These are phyloP conservation scores for Anodontia alba DNA, from an alignment of 2,888 invertebrate species.

Conservation along the genomic window DNA sequence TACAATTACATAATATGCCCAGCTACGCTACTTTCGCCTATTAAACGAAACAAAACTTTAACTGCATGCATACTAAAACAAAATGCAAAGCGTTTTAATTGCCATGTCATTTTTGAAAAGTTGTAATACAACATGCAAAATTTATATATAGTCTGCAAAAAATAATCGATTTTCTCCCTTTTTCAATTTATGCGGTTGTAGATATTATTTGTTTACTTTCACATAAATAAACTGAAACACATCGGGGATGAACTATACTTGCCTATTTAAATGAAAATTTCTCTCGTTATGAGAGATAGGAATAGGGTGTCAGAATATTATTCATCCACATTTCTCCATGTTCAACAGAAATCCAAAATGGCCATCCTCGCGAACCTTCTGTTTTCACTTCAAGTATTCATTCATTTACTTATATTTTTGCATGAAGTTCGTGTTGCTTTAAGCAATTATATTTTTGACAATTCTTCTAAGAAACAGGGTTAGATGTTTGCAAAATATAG, in stretches of 20 bases:
- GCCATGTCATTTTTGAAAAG: too few relatives aligned
- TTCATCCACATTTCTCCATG: conserved; percentile 13
- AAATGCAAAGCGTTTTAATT: background rate
- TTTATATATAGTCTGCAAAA: too few relatives aligned
- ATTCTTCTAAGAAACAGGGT: background rate
- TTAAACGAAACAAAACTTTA: background rate
- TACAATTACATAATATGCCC: too few relatives aligned
- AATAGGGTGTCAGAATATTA: background rate
- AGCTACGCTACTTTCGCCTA: too few relatives aligned
- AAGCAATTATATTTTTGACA: background rate
- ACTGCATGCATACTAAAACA: background rate
- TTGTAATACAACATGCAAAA: too few relatives aligned
- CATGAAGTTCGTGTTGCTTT: background rate
- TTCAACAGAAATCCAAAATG: conserved; percentile 14
- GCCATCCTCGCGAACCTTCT: background rate
- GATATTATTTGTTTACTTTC: background rate
- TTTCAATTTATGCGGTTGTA: too few relatives aligned
- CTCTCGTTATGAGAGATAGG: conserved; percentile 4
- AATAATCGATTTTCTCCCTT: too few relatives aligned
- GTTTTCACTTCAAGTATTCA: conserved; percentile 8
- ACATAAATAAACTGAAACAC: conserved; percentile 1
- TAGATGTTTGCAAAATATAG: background rate
- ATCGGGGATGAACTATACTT: conserved; percentile 5
- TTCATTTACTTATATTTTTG: background rate
- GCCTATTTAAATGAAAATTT: background rate